Conservation (phyloP, 2,888 invertebrate species). For the Teinopalpus imperialis region DNA sequence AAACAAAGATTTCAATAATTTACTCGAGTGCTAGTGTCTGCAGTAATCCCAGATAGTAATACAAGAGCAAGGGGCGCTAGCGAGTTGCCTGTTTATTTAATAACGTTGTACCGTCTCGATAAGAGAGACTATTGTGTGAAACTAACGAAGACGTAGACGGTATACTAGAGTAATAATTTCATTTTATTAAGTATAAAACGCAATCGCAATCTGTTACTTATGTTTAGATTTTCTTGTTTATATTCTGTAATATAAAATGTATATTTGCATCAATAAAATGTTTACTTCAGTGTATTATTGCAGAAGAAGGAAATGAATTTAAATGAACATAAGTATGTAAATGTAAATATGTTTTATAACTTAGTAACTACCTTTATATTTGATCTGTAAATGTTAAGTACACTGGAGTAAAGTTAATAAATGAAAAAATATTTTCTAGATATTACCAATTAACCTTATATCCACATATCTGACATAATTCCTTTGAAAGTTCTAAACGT, state of each 20-base stretch:
- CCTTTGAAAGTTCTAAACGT: constrained; percentile 3
- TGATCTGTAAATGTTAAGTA: too few species aligned
- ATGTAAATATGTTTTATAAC: too few species aligned
- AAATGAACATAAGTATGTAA: too few species aligned
- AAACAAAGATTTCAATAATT: constrained; percentile 55
- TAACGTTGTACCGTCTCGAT: constrained; percentile 66
- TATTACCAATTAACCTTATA: too few species aligned
- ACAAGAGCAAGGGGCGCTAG: constrained; percentile 42
- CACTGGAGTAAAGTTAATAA: too few species aligned
- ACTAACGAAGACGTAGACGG: constrained; percentile 37
- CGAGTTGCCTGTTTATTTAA: constrained; percentile 67
- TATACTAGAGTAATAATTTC: constrained; percentile 12
- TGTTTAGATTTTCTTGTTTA: neutral
- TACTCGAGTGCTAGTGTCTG: constrained; percentile 41
- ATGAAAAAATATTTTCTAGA: too few species aligned
- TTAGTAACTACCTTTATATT: too few species aligned
- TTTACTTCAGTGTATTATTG: too few species aligned
- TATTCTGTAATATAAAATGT: neutral
- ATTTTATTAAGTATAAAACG: too few species aligned
- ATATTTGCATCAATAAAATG: too few species aligned
- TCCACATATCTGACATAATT: too few species aligned
- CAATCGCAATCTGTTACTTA: constrained; percentile 2
- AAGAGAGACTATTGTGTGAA: constrained; percentile 60
- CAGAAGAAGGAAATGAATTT: too few species aligned
- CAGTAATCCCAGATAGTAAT: constrained; percentile 48